These are phyloP conservation scores for Anadara kagoshimensis DNA, from an alignment of 1,140 invertebrate genomes.

Conservation along the genomic window DNA sequence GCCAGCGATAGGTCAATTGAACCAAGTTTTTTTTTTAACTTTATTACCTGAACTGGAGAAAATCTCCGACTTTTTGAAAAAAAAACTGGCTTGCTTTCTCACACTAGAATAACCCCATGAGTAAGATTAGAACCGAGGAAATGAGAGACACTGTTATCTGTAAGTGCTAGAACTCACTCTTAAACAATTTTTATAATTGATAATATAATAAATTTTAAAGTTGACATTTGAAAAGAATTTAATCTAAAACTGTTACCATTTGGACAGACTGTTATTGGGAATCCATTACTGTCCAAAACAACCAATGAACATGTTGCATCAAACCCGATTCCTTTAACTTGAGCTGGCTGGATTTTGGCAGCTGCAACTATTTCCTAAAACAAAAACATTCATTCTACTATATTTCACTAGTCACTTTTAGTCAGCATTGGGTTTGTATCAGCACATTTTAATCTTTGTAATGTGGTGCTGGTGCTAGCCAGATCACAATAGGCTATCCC, in stretches of 20 bases:
- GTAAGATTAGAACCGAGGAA: slow-evolving; percentile 76
- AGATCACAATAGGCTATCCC: too few relatives aligned
- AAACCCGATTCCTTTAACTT: slow-evolving; percentile 90
- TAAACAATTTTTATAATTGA: neutral
- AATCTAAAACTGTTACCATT: slow-evolving; percentile 75
- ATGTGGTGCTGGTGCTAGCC: too few relatives aligned
- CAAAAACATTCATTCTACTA: too few relatives aligned
- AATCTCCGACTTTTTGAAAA: too few relatives aligned
- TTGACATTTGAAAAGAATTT: neutral
- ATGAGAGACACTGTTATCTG: slow-evolving; percentile 68
- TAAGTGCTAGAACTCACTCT: too few relatives aligned
- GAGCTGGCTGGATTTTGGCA: slow-evolving; percentile 73
- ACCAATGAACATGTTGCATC: slow-evolving; percentile 97
- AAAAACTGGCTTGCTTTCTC: too few relatives aligned
- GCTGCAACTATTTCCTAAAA: slow-evolving; percentile 42
- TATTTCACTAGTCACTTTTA: too few relatives aligned
- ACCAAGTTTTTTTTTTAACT: too few relatives aligned
- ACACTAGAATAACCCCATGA: slow-evolving; percentile 72
- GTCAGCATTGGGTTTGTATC: too few relatives aligned
- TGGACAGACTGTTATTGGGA: slow-evolving; percentile 85
- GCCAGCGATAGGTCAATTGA: too few relatives aligned
- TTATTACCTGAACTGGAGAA: too few relatives aligned
- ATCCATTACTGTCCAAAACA: slow-evolving; percentile 81
- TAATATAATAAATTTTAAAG: neutral
- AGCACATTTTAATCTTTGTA: too few relatives aligned